phyloP scores from a whole-genome alignment of 1,140 invertebrate genomes.

The Drosophila lacteicornis region DNA sequence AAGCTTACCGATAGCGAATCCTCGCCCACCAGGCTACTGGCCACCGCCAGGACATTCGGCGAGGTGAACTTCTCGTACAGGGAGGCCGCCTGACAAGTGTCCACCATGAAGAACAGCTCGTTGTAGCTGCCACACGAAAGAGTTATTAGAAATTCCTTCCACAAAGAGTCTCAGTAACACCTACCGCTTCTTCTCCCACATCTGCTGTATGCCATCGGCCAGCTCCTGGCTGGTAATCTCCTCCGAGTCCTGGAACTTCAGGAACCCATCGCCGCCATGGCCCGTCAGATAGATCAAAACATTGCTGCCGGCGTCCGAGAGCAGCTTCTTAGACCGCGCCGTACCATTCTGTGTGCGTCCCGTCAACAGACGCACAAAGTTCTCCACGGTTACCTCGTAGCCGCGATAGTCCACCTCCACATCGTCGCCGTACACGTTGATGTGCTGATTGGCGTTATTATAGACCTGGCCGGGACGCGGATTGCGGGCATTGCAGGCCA shows the following conservation, averaged over 20 bases:
- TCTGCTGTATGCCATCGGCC: slow-evolving; percentile 99
- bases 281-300: slow-evolving; percentile 98
- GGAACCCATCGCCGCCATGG: slow-evolving; percentile 99
- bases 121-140: slow-evolving; percentile 91
- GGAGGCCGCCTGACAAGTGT: slow-evolving; percentile 99
- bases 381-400: slow-evolving; percentile 99
- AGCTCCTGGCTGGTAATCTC: slow-evolving; percentile 99
- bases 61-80: slow-evolving; percentile 99
- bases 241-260: slow-evolving; percentile 99
- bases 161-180: not conserved
- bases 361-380: slow-evolving; percentile 98
- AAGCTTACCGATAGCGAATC: slow-evolving; percentile 95
- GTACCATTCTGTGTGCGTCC: slow-evolving; percentile 95
- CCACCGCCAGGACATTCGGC: slow-evolving; percentile 98
- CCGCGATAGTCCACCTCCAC: slow-evolving; percentile 99
- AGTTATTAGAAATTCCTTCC: not conserved
- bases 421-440: slow-evolving; percentile 99
- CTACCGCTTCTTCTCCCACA: slow-evolving; percentile 98
- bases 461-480: slow-evolving; percentile 99
- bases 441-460: slow-evolving; percentile 98
- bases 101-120: slow-evolving; percentile 99
- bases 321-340: slow-evolving; percentile 96
- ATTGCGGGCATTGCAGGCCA: slow-evolving; percentile 99
- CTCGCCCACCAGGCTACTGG: slow-evolving; percentile 98
- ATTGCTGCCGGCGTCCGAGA: slow-evolving; percentile 99